Evolutionary conservation across 2,113 vertebrate species (phyloP).

Genomic region (Bungarus multicinctus): DNA sequence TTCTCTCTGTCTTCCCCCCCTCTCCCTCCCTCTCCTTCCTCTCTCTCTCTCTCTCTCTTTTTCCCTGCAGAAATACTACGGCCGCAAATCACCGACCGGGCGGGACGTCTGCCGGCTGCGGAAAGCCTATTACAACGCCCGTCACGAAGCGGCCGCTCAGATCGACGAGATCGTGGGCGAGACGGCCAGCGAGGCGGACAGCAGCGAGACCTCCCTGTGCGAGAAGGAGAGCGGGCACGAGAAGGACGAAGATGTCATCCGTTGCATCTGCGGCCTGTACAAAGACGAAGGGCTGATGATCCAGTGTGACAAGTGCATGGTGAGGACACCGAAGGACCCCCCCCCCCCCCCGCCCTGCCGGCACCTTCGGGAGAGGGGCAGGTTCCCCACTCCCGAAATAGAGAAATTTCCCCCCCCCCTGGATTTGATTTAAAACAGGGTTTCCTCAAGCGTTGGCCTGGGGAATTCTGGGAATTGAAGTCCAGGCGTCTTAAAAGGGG

Average conservation of each 20-base stretch:
- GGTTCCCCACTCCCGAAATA: neutral
- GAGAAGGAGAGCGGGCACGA: slow-evolving; percentile 75
- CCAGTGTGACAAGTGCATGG: slow-evolving; percentile 99
- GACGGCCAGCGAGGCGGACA: slow-evolving; percentile 94
- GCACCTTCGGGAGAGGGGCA: neutral
- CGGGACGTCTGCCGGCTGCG: slow-evolving; percentile 90
- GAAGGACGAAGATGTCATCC: slow-evolving; percentile 91
- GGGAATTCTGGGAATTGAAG: neutral
- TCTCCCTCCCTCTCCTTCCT: no score
- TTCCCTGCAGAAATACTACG: slow-evolving; percentile 87
- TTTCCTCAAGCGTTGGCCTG: neutral
- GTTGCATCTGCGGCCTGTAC: slow-evolving; percentile 97
- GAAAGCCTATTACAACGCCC: slow-evolving; percentile 92
- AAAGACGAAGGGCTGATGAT: slow-evolving; percentile 99
- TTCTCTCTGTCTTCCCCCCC: neutral
- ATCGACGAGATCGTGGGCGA: slow-evolving; percentile 98
- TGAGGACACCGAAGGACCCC: slow-evolving; percentile 54
- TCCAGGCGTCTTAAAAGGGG: neutral
- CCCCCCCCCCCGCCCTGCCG: fast-evolving
- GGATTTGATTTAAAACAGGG: neutral
- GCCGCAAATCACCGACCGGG: slow-evolving; percentile 89
- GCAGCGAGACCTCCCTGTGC: slow-evolving; percentile 85
- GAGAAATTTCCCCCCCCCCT: neutral
- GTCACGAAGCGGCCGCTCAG: slow-evolving; percentile 90
- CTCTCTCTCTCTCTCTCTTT: neutral